These are phyloP conservation scores for Cryptus armator DNA, from an alignment of 2,888 invertebrate species.

Conservation along the genomic window DNA sequence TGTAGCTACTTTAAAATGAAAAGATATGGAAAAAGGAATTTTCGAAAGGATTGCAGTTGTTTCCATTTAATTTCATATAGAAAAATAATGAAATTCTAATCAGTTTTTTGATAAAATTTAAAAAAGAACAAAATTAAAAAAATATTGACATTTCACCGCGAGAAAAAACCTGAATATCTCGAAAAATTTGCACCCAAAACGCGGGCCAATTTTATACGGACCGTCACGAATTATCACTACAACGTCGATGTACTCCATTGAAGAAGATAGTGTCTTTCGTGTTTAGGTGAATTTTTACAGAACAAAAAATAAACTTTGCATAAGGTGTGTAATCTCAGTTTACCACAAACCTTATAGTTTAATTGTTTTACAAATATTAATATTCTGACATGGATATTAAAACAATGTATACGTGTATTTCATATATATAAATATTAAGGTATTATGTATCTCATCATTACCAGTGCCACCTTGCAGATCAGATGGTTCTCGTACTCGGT, in stretches of 20 bases:
- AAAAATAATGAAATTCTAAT: too few species aligned
- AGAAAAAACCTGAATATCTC: too few species aligned
- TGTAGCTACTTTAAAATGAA: too few species aligned
- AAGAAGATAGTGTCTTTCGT: slow-evolving; percentile 9
- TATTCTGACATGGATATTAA: slow-evolving; percentile 50
- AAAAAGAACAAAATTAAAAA: too few species aligned
- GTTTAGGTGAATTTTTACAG: neutral
- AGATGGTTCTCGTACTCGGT: slow-evolving; percentile 99
- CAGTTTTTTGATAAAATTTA: too few species aligned
- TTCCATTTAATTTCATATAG: too few species aligned
- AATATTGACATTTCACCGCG: too few species aligned
- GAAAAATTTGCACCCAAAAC: too few species aligned
- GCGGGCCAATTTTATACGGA: too few species aligned
- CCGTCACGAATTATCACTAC: neutral
- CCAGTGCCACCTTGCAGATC: slow-evolving; percentile 98
- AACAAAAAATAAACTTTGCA: slow-evolving; percentile 6
- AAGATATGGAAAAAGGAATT: too few species aligned
- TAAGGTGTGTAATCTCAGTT: slow-evolving; percentile 22
- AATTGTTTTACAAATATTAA: slow-evolving; percentile 4
- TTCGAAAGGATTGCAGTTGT: too few species aligned
- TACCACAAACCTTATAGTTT: slow-evolving; percentile 37
- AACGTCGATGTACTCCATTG: slow-evolving; percentile 19
- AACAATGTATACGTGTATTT: slow-evolving; percentile 34
- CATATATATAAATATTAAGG: slow-evolving; percentile 47
- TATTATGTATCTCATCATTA: slow-evolving; percentile 82